Conservation (phyloP, 2,888 invertebrate genomes). For the Hartigia nigra region DNA sequence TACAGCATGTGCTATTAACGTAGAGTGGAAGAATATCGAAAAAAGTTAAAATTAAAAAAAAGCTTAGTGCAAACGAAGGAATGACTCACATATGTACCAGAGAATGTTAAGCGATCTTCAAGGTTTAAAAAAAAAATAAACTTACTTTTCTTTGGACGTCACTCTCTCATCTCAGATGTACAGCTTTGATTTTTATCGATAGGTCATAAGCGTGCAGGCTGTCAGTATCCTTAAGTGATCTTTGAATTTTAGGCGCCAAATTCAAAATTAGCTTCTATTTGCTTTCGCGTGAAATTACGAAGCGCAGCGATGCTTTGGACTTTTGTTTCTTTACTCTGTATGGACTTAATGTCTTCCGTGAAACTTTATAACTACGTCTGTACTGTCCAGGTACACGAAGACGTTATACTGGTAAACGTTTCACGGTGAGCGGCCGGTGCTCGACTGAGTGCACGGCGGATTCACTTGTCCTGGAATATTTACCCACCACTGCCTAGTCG, state of each 20-base stretch:
- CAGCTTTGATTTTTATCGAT: slow-evolving; percentile 15
- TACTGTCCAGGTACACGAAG: background rate
- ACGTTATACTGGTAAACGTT: slow-evolving; percentile 30
- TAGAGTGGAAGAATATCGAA: background rate
- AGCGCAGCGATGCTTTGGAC: background rate
- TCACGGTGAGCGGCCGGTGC: slow-evolving; percentile 60
- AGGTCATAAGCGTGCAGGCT: background rate
- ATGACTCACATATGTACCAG: background rate
- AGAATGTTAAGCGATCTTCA: background rate
- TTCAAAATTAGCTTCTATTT: background rate
- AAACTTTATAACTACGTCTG: background rate
- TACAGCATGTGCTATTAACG: slow-evolving; percentile 2
- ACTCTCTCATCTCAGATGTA: slow-evolving; percentile 57
- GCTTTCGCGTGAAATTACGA: background rate
- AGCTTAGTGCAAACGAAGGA: background rate
- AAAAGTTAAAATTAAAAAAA: background rate
- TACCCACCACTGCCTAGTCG: slow-evolving; percentile 44
- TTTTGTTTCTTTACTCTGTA: background rate
- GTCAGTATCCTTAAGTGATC: background rate
- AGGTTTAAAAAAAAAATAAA: slow-evolving; percentile 19
- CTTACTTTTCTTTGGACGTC: slow-evolving; percentile 53
- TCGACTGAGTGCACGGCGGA: slow-evolving; percentile 55
- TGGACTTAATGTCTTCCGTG: background rate
- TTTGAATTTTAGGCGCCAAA: background rate
- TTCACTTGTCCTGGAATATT: slow-evolving; percentile 54